Conservation (phyloP, 92 coral and sea anemone genomes). For the Paramuricea clavata region DNA sequence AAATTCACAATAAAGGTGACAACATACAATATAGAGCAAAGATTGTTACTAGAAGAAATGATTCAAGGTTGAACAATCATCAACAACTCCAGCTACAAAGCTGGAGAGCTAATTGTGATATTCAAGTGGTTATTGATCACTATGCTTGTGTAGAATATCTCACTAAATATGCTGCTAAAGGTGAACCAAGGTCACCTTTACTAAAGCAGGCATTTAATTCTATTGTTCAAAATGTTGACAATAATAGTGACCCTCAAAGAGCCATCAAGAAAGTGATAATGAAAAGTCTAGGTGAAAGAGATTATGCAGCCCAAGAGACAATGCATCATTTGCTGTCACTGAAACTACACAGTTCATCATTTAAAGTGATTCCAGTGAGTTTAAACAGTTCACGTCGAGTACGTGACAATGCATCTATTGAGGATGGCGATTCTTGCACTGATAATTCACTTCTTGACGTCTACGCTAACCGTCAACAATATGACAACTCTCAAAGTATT, state of each 20-base stretch:
- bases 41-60: no score
- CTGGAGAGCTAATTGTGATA: background rate
- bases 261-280: no score
- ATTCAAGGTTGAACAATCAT: background rate
- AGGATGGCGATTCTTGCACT: constrained; percentile 19
- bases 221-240: no score
- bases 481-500: constrained; percentile 42
- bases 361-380: constrained; percentile 73
- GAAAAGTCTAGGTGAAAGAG: background rate
- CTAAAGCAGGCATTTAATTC: no score
- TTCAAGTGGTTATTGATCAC: background rate
- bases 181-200: no score
- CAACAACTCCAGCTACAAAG: background rate
- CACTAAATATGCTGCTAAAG: no score
- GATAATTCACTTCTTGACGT: constrained; percentile 64
- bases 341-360: constrained; percentile 46
- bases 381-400: constrained; percentile 73
- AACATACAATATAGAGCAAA: constrained; percentile 55
- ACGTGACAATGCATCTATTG: constrained; percentile 6
- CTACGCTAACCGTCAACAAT: constrained; percentile 67
- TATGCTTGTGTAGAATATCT: background rate
- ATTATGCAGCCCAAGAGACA: background rate
- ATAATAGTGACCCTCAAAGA: no score
- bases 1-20: constrained; percentile 50
- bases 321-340: constrained; percentile 12